Base-by-base conservation (phyloP, 2,113 vertebrate species). In the Notechis scutatus region DNA sequence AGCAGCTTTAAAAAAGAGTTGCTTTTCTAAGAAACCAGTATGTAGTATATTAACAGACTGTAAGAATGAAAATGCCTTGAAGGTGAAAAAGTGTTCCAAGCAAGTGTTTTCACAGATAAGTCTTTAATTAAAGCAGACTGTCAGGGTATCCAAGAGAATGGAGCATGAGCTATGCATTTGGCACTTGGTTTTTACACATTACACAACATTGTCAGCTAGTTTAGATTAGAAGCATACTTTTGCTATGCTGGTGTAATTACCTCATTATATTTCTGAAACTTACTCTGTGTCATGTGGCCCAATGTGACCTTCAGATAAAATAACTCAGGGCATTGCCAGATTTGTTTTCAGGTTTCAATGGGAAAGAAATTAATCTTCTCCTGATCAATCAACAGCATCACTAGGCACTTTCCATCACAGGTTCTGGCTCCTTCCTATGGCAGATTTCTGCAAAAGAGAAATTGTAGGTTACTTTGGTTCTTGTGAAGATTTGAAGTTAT, bases 61-160 rank as follows among this genome's bases (percentile, higher is more conserved):
- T 94, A 94, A 55, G 92, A 95, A 26, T 4, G 93, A 94, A 95
- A 90, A 94, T 93, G 92, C 21, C 14, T 81, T 88, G 90, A 95
- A 96, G 94, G 59, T 86, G 50, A 93, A 95, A 95, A 93, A 96
- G 26, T 85, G 61, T 95, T 94, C 93, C 57, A 88, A 93, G 87
- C 74, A 91, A 95, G 50, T 88, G 64, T 34, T 96, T 96, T 94
- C 96, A 93, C 92, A 95, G 95, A 96, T 96, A 96, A 96, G 47
- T 85, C 93, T 94, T 93, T 96, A 95, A 96, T 97, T 96, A 96
- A 95, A 96, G 93, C 93, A 14, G 93, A 85, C 91, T 93, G 94
- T 96, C 94, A 89, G 94, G 93, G 92, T 96, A 94, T 93, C 69
- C 94, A 42, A 92, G 90, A 96, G 92, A 96, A 94, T 74, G 24